Conservation (phyloP, 2,888 invertebrate species). For the Mactromeris polynyma region DNA sequence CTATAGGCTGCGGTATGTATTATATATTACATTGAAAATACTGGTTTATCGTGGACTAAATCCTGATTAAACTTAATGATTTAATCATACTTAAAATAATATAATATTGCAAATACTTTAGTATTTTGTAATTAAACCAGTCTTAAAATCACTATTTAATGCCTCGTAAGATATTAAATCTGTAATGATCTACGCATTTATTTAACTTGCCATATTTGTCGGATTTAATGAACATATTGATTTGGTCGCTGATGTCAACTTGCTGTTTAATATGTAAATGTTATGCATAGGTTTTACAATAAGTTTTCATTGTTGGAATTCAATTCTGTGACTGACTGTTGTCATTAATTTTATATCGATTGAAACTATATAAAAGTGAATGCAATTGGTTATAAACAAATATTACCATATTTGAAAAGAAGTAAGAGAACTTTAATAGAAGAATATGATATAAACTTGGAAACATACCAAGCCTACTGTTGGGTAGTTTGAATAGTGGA, state of each 20-base stretch:
- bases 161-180: background rate
- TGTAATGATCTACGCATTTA: background rate
- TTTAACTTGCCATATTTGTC: slow-evolving; percentile 6
- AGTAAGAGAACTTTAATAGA: background rate
- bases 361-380: background rate
- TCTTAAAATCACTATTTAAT: background rate
- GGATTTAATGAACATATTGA: background rate
- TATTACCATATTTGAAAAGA: background rate
- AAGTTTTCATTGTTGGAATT: background rate
- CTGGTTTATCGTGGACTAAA: background rate
- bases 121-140: background rate
- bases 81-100: background rate
- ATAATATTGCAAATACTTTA: background rate
- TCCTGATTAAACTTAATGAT: slow-evolving; percentile 2
- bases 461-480: background rate
- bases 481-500: background rate
- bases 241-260: background rate
- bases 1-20: background rate
- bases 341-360: background rate
- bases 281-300: background rate
- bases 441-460: background rate
- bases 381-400: slow-evolving; percentile 1
- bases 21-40: background rate
- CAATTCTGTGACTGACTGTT: background rate
- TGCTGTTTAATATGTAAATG: background rate